Conservation (phyloP, 2,797 vertebrate genomes). For the Crypturellus tataupa region DNA sequence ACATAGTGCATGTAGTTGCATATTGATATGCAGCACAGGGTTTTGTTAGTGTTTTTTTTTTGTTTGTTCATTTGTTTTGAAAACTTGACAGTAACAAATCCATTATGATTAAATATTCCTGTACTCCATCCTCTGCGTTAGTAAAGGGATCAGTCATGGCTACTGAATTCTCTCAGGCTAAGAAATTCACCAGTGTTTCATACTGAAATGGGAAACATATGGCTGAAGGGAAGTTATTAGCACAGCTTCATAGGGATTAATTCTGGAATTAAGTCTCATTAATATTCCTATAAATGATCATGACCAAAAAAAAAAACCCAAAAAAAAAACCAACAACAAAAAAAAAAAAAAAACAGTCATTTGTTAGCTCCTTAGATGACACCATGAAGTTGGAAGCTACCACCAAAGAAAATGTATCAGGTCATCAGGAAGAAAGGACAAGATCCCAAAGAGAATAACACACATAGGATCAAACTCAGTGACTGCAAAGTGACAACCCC, state of each 20-base stretch:
- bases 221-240: neutral
- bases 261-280: neutral
- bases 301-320: too few species aligned
- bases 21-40: accelerated
- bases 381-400: neutral
- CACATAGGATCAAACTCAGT: neutral
- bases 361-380: neutral
- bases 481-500: neutral
- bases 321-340: neutral
- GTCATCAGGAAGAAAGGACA: neutral
- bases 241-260: neutral
- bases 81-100: neutral
- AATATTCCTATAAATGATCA: neutral
- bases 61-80: neutral
- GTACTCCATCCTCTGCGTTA: neutral
- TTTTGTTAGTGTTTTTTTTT: too few species aligned
- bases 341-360: neutral
- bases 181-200: neutral
- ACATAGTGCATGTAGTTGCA: neutral
- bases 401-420: neutral
- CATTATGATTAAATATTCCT: neutral
- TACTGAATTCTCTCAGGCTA: neutral
- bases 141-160: neutral
- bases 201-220: neutral
- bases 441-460: neutral